Base-by-base conservation (phyloP, 2,888 invertebrate species). In the Nomada goodeniana region DNA sequence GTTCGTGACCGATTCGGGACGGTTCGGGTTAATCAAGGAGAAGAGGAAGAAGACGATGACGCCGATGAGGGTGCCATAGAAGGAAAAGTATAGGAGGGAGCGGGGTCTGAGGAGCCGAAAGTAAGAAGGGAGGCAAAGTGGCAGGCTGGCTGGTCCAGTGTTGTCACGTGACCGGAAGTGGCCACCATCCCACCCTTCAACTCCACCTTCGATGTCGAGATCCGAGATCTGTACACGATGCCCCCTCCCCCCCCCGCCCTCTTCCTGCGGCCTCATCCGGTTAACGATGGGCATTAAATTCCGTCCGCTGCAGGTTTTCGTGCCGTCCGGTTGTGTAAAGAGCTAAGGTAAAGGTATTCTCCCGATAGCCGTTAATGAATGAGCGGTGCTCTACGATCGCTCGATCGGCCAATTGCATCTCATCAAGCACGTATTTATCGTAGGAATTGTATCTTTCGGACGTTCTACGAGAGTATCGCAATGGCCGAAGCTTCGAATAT, bases 91-190 rank as follows among this genome's bases (percentile, higher is more conserved):
- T 36, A 7, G 78, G 79, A 52, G 69, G 71, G 57, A 55, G 50
- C 91, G 91, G 76, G 77, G 64, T 60, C 90, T 55, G 91, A 91
- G 90, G 90, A 91, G 91, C 92, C 92, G 92, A 93, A 93, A 93
- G 93, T 93, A 93, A 93, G 92, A 93, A 93, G 92, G 92, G 92
- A 92, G 93, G 93, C 91, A 92, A 93, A 93, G 93, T 92, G 92
- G 92, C 91, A 91, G 91, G 88, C 91, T 92, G 92, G 89, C 91
- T 90, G 86, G 91, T 90, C 91, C 90, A 90, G 88, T 83, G 86
- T 88, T 91, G 92, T 93, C 94, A 93, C 93, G 93, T 93, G 93
- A 93, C 93, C 93, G 93, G 93, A 93, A 93, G 93, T 92, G 89
- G 90, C 90, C 89, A 87, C 86, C 88, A 85, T 87, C 75, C 83